Evolutionary conservation across 2,797 vertebrate species (phyloP).

Genomic region (Sebastes hubbsi): DNA sequence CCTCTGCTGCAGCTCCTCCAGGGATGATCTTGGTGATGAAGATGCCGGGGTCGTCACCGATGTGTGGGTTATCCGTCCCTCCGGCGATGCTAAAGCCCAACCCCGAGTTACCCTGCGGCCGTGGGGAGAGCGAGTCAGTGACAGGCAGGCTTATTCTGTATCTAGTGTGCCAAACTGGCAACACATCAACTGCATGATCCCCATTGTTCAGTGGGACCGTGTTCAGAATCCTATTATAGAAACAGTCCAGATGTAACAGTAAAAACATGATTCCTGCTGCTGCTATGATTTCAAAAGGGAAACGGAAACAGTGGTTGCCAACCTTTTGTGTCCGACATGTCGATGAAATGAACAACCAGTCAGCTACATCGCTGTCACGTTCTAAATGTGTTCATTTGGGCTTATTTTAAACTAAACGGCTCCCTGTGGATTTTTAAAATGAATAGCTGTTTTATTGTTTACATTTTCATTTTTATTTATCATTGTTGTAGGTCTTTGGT

Average conservation of each 20-base stretch:
- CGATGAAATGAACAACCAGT: too few relatives aligned
- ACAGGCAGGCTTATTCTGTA: neutral
- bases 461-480: too few relatives aligned
- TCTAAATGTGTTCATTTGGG: too few relatives aligned
- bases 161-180: neutral
- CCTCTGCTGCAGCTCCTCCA: conserved; percentile 95
- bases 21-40: conserved; percentile 99
- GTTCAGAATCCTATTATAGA: neutral
- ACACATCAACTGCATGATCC: neutral
- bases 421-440: too few relatives aligned
- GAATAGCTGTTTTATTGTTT: too few relatives aligned
- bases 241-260: neutral
- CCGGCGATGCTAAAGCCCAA: conserved; percentile 97
- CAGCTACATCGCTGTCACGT: too few relatives aligned
- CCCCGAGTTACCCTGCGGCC: conserved; percentile 92
- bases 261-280: neutral
- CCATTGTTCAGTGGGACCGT: neutral
- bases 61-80: conserved; percentile 97
- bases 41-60: conserved; percentile 96
- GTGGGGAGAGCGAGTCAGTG: conserved; percentile 32
- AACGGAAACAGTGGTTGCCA: neutral
- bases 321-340: too few relatives aligned
- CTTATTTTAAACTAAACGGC: too few relatives aligned
- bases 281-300: neutral
- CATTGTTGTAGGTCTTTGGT: too few relatives aligned